Evolutionary conservation across 2,113 vertebrate species (phyloP), one percentile per base, ranked within the genome.

Genomic region (Tupaia chinensis): DNA sequence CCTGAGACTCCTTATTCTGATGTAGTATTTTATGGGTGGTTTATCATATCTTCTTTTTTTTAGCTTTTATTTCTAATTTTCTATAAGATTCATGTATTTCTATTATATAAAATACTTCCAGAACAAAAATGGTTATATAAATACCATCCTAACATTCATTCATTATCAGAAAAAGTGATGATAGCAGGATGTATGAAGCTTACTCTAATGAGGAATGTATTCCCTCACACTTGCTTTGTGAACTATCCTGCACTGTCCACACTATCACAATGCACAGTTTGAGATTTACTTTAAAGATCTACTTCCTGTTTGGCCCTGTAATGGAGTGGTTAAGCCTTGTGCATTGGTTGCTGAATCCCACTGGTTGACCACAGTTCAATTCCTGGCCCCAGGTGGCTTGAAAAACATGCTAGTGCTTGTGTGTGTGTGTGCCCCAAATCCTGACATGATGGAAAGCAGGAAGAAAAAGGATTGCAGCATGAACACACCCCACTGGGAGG

Each of bases 71-170:
- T 93, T 91, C 53, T 77, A 74, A 85, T 85, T 96, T 86, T 74
- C 89, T 9, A 9, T 73, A 85, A 85, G 15, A 69, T 34, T 84
- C 72, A 92, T 69, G 5, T 82, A 74, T 89, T 87, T 60, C 25
- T 86, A 93, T 76, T 94, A 90, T 87, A 91, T 61, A 95, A 96
- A 96, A 29, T 9, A 70, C 54, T 88, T 72, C 91, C 56, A 76
- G 69, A 61, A 32, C 68, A n/a, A 78, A 93, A 91, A 85, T 85
- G 53, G 7, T 53, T 91, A 84, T 63, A 86, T 82, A 91, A 68
- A 54, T 32, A 65, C 17, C 61, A 25, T 77, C 73, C 13, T 76
- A 88, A 80, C 27, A 77, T 69, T 74, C 34, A 79, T 87, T 92
- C 58, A 63, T 13, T n/a, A 32, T 77, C 44, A 1, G 56, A 25